Percentiles rank a stretch among this genome's conserved stretches.
These are phyloP conservation scores for Ericerus pela DNA, from an alignment of 1,140 invertebrate species.

Conservation along the genomic window DNA sequence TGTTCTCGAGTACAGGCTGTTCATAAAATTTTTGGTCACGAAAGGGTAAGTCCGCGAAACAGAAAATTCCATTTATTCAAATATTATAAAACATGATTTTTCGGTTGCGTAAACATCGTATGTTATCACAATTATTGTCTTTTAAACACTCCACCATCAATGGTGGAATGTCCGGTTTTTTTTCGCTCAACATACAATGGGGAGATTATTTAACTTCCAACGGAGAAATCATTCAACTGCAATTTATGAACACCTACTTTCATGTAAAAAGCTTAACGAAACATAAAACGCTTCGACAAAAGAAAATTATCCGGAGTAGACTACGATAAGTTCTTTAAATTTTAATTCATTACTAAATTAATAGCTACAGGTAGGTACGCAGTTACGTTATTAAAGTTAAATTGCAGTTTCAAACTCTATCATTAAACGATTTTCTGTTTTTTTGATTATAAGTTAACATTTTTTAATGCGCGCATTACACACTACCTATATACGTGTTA, in stretches of 20 bases:
- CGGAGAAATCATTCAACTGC: not conserved
- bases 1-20: not conserved
- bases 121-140: not conserved
- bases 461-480: slow-evolving; percentile 1
- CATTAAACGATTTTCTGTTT: slow-evolving; percentile 11
- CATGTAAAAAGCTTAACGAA: not conserved
- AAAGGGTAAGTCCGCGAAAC: not conserved
- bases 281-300: not conserved
- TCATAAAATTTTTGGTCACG: not conserved
- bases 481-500: no score
- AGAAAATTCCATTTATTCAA: not conserved
- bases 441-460: slow-evolving; percentile 3
- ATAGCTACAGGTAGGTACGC: not conserved
- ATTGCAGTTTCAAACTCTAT: not conserved
- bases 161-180: no score
- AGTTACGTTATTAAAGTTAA: slow-evolving; percentile 8
- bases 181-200: no score
- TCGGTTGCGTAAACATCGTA: not conserved
- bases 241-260: not conserved
- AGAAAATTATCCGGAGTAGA: slow-evolving; percentile 1
- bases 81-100: not conserved
- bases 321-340: not conserved
- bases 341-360: slow-evolving; percentile 11
- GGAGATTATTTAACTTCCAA: no score
- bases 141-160: no score